phyloP scores from a whole-genome alignment of 2,888 invertebrate genomes.

The Flexamia atlantica region DNA sequence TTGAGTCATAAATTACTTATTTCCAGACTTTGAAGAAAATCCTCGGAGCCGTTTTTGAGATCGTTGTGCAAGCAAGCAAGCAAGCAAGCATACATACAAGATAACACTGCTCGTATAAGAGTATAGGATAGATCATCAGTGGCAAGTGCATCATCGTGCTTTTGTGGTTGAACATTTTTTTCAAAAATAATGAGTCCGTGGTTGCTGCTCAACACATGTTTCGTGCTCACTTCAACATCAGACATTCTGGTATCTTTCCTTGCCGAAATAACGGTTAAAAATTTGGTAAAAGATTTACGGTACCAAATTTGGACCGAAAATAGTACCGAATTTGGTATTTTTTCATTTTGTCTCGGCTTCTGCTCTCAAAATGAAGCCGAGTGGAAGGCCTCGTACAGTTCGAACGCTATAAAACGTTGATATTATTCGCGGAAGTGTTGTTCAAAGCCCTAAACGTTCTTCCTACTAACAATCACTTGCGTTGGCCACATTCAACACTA shows the following conservation, averaged over 20 bases:
- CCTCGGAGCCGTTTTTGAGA: too few species aligned
- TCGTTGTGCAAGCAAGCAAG: too few species aligned
- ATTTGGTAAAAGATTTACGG: neutral
- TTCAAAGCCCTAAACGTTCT: neutral
- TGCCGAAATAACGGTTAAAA: slow-evolving; percentile 17
- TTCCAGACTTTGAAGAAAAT: too few species aligned
- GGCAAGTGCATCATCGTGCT: slow-evolving; percentile 30
- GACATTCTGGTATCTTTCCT: neutral
- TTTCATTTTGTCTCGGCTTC: too few species aligned
- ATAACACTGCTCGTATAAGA: too few species aligned
- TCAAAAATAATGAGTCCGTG: slow-evolving; percentile 19
- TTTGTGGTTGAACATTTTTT: slow-evolving; percentile 30
- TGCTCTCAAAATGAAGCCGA: slow-evolving; percentile 30
- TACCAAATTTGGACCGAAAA: too few species aligned
- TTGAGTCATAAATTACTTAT: too few species aligned
- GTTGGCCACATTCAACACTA: neutral
- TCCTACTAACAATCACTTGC: neutral
- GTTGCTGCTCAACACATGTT: slow-evolving; percentile 4
- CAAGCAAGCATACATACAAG: too few species aligned
- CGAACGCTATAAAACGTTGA: slow-evolving; percentile 13
- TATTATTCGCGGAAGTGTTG: slow-evolving; percentile 8
- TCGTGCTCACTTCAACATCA: too few species aligned
- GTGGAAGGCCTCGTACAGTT: slow-evolving; percentile 36
- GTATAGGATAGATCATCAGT: slow-evolving; percentile 36
- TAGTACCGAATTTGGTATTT: too few species aligned